Base-by-base conservation (phyloP, 2,888 invertebrate genomes). In the Chalcis sispes region DNA sequence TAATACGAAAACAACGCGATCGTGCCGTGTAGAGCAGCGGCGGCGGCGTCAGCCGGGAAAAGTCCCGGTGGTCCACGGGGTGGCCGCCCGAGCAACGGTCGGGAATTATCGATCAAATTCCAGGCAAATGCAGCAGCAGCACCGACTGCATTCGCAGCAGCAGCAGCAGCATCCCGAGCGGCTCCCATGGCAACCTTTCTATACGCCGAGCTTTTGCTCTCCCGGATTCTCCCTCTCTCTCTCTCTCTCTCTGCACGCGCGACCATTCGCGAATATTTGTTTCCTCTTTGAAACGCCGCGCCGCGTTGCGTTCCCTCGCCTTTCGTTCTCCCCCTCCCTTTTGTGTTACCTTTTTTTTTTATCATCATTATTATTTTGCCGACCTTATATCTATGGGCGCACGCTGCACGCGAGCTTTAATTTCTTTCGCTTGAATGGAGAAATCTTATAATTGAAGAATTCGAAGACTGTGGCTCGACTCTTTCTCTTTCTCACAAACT, bases 31-130 rank as follows among this genome's bases (percentile, higher is more conserved):
- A n/a, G n/a, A n/a, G n/a, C n/a, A 36, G 36, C 4, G 36, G 10
- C 4, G 10, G 36, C 10, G 36, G 36, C 10, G 36, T 36, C 10
- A 36, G 36, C 10, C 36, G 10, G 10, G 10, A 10, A 5, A 15
- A 32, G 18, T 23, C 50, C 54, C 13, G 54, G 4, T 25, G n/a
- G n/a, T n/a, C n/a, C n/a, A n/a, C n/a, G n/a, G n/a, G n/a, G n/a
- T n/a, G n/a, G n/a, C n/a, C n/a, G n/a, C n/a, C n/a, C 65, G 48
- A 18, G 74, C 62, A 62, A 62, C 23, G 56, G 79, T 79, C 78
- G 75, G 74, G 80, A 81, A 81, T 81, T 82, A 85, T 84, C 83
- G 84, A 85, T 85, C 82, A 82, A 83, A 82, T 56, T 48, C 69
- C 64, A 62, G 56, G 50, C 61, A 50, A 32, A 62, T 62, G 58